Evolutionary conservation across 2,113 vertebrate species (phyloP).

Genomic region (Ellobius talpinus): DNA sequence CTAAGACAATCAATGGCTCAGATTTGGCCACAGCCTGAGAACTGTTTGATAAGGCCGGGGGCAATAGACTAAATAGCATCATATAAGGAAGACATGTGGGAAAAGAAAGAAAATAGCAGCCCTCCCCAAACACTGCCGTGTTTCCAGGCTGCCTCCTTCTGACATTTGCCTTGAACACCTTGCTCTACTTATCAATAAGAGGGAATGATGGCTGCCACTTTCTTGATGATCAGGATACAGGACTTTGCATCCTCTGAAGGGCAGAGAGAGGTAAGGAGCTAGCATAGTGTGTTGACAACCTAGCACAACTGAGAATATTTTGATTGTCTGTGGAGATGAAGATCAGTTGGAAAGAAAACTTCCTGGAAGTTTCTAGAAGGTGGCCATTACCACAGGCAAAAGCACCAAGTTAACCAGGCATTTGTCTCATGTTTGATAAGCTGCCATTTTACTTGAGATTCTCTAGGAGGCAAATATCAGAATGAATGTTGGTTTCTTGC

Average conservation of each 20-base stretch:
- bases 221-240: not conserved
- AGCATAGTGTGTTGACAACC: rapidly evolving
- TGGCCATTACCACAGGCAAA: not conserved
- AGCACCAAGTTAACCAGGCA: not conserved
- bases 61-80: not conserved
- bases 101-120: not conserved
- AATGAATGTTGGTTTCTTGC: not conserved
- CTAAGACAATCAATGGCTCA: not conserved
- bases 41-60: not conserved
- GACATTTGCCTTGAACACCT: not conserved
- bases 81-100: not conserved
- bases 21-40: not conserved
- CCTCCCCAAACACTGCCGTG: not conserved
- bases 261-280: not conserved
- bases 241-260: not conserved
- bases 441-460: not conserved
- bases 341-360: not conserved
- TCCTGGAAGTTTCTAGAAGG: not conserved
- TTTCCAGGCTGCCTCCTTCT: not conserved
- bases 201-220: not conserved
- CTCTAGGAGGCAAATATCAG: not conserved
- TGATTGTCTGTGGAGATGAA: not conserved
- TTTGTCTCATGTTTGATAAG: not conserved
- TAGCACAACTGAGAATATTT: not conserved
- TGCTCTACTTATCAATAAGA: not conserved